These are phyloP conservation scores for Hypanus sabinus DNA, from an alignment of 2,113 vertebrate species.

Conservation along the genomic window DNA sequence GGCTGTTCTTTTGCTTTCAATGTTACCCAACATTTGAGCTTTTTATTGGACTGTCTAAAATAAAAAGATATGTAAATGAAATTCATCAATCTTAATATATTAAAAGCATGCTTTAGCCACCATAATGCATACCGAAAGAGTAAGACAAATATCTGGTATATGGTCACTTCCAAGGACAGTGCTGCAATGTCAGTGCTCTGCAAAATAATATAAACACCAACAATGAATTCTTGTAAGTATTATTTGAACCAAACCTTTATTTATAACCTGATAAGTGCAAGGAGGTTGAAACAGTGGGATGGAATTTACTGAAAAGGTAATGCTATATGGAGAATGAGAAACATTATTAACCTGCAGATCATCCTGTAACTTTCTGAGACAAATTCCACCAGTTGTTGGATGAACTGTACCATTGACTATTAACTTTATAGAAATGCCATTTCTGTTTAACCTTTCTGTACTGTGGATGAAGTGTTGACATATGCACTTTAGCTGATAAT, in stretches of 20 bases:
- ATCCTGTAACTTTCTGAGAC: background rate
- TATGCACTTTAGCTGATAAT: too few species aligned
- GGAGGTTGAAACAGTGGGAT: background rate
- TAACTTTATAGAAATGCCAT: too few species aligned
- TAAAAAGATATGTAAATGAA: background rate
- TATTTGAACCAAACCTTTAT: background rate
- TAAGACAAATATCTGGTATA: background rate
- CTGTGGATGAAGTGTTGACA: too few species aligned
- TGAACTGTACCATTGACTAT: too few species aligned
- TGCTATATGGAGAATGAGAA: background rate
- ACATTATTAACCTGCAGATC: background rate
- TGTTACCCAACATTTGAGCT: background rate
- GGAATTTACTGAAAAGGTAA: background rate
- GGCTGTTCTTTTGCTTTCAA: background rate
- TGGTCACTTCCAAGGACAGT: background rate
- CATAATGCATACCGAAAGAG: background rate
- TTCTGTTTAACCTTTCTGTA: too few species aligned
- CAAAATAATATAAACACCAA: constrained; percentile 8
- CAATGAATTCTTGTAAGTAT: background rate
- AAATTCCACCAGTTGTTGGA: background rate
- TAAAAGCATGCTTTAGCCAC: background rate
- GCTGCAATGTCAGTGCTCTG: background rate
- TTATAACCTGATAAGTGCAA: background rate
- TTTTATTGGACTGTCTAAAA: background rate
- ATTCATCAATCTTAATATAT: background rate